Evolutionary conservation across 2,888 invertebrate genomes (phyloP), one percentile per base, ranked within the genome.

Genomic region (Drosophila suboccidentalis): DNA sequence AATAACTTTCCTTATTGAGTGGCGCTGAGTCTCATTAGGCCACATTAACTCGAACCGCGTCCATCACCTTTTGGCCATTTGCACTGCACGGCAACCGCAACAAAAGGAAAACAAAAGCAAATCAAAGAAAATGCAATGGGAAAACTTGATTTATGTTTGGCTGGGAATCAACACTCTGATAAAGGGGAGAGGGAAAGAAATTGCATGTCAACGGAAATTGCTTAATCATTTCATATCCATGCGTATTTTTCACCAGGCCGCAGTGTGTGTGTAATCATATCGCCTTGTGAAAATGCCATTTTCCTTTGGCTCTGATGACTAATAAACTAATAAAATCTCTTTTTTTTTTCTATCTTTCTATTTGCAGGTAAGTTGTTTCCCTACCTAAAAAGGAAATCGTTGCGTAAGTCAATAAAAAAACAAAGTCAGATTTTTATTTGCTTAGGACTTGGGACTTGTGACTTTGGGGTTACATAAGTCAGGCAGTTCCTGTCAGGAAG

Each of bases 361-460:
- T 61, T 70, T 71, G 10, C 80, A 86, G 88, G 85, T 88, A 86
- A 79, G 87, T 88, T 65, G 50, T 50, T 74, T 59, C 51, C 17
- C 49, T 54, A 1, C 3, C 41, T 17, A 26, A 34, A 62, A 74
- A 76, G 78, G 86, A 87, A 86, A 76, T 83, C 76, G 69, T 86
- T 86, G 76, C 75, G 82, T 81, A 79, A 88, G 83, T 88, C 84
- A 86, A 85, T 87, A 84, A 82, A 80, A 77, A 57, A n/a, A n/a
- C 34, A 13, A 19, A 51, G 41, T 29, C 65, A 46, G 17, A 53
- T 59, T 47, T 26, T 36, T 85, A 68, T 84, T 84, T 87, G 63
- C 53, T 82, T 84, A 84, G 88, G 88, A 87, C 69, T 61, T 70
- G 36, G 32, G 13, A 11, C 6, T 15, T 50, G 11, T 22, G 38